These are phyloP conservation scores for Myiotriccus ornatus DNA, from an alignment of 2,797 vertebrate genomes.

Conservation along the genomic window DNA sequence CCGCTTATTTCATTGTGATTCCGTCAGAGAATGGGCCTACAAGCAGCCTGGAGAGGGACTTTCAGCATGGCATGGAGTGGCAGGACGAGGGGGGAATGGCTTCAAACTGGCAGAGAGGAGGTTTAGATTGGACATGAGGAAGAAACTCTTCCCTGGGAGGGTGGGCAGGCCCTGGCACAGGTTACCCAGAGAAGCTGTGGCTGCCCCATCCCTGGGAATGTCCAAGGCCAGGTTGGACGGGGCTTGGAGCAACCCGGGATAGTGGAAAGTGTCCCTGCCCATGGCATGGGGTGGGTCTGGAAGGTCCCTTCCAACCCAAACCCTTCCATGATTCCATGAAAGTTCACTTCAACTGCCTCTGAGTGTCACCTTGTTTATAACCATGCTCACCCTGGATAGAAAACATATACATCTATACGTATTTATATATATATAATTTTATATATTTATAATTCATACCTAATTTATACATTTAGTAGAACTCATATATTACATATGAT, in stretches of 20 bases:
- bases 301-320: background rate
- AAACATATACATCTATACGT: background rate
- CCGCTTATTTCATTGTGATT: fast-evolving
- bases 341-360: too few species aligned
- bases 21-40: background rate
- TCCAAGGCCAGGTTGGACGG: background rate
- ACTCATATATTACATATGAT: too few species aligned
- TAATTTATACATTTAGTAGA: too few species aligned
- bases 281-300: background rate
- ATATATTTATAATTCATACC: too few species aligned
- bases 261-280: background rate
- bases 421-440: background rate
- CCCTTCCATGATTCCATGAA: too few species aligned
- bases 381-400: fast-evolving
- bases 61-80: fast-evolving
- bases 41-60: background rate
- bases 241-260: background rate
- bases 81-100: background rate
- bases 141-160: background rate
- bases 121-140: too few species aligned
- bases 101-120: background rate
- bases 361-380: background rate
- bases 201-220: background rate
- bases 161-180: background rate
- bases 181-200: background rate